A percentile compares a stretch with the other conserved stretches of the same genome.
phyloP scores from a whole-genome alignment of 2,797 vertebrate genomes.

The Dallia pectoralis region DNA sequence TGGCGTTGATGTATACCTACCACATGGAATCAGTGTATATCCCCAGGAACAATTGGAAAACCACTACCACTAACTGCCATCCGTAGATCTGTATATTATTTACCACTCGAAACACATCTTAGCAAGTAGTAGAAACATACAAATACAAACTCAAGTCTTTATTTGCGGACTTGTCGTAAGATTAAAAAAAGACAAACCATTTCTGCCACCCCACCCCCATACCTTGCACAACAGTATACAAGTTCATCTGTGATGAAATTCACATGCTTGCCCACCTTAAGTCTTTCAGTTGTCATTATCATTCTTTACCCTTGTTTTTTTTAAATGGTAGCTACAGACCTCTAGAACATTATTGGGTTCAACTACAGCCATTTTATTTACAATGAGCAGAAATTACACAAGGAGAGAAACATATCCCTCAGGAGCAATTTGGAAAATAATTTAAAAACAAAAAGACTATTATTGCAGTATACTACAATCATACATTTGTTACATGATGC shows the following conservation, averaged over 20 bases:
- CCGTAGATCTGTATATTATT: no score
- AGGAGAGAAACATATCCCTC: conserved; percentile 74
- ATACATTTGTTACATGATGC: conserved; percentile 90
- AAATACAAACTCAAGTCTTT: conserved; percentile 67
- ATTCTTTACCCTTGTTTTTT: conserved; percentile 36
- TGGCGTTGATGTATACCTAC: no score
- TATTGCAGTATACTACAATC: conserved; percentile 99
- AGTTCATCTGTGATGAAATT: conserved; percentile 80
- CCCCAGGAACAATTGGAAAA: no score
- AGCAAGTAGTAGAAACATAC: neutral
- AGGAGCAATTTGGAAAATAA: conserved; percentile 77
- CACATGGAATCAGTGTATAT: no score
- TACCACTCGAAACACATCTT: no score
- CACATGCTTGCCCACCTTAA: conserved; percentile 69
- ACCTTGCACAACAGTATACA: conserved; percentile 49
- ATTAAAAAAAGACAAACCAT: conserved; percentile 65
- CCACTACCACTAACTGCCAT: no score
- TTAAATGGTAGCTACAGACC: conserved; percentile 76
- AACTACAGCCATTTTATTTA: conserved; percentile 93
- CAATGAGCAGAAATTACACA: conserved; percentile 84
- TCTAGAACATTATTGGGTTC: conserved; percentile 83
- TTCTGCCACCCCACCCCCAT: conserved; percentile 51
- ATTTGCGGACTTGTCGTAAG: conserved; percentile 72
- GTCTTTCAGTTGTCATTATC: conserved; percentile 24
- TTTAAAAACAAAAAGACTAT: conserved; percentile 91